Evolutionary conservation across 2,888 invertebrate species (phyloP), one percentile per base, ranked within the genome.

Genomic region (Thumatha senex): DNA sequence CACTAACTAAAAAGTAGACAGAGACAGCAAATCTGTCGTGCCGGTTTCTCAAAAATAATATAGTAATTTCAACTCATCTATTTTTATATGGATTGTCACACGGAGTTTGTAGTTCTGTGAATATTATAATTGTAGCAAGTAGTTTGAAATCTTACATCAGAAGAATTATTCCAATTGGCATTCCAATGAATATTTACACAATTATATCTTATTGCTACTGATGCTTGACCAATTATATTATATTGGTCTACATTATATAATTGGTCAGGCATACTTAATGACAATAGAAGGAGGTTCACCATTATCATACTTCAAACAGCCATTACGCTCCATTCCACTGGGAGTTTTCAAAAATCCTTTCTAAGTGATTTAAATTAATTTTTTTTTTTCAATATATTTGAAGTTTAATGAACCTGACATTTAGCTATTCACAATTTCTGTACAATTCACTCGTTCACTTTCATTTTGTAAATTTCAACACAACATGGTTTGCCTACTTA

Each of bases 31-130:
- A 66, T 68, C 73, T 79, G 79, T 76, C 51, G 50, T 56, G 73
- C 78, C 72, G 73, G 77, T 77, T 76, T 76, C 63, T 58, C 73
- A 70, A 72, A 76, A 78, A 77, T 82, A 71, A 77, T 72, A 70
- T 70, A 67, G 72, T 78, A 82, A 79, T 83, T 80, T 77, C 73
- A 73, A 73, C 67, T 70, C 61, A 56, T 76, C 80, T 84, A 84
- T 85, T 84, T 84, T 76, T 81, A 75, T 74, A 55, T 66, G 51
- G 54, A 54, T 56, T 51, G 63, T 68, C 57, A 58, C 42, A 39
- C 55, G 58, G 55, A 59, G 41, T 53, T 52, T 58, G 53, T 60
- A 53, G 51, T 46, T 57, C 48, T 57, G 54, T 70, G 61, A 54
- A 59, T 24, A 24, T 58, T 44, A 46, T 45, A 50, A 46, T 60